Percentiles rank a stretch among this genome's conserved stretches.
These are phyloP conservation scores for Varanus salvator DNA, from an alignment of 2,113 vertebrate species.

Conservation along the genomic window DNA sequence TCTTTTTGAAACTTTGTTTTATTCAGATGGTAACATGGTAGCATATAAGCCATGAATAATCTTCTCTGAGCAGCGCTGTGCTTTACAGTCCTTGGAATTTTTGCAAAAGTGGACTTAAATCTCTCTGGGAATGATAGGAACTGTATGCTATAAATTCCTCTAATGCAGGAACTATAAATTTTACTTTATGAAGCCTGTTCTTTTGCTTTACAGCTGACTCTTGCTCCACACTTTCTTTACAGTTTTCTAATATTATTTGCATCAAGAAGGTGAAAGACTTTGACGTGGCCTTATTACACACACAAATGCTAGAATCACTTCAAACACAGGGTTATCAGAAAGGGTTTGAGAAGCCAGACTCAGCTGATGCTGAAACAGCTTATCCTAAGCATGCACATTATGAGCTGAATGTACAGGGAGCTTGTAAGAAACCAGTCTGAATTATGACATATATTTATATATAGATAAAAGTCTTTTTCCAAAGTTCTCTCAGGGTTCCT, in stretches of 20 bases:
- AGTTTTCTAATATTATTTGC: slow-evolving; percentile 53
- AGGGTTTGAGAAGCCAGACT: neutral
- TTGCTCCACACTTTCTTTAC: slow-evolving; percentile 48
- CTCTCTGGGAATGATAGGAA: slow-evolving; percentile 49
- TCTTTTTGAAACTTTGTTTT: slow-evolving; percentile 19
- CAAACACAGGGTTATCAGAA: slow-evolving; percentile 38
- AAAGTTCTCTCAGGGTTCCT: neutral
- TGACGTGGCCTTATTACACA: slow-evolving; percentile 43
- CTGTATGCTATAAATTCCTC: slow-evolving; percentile 31
- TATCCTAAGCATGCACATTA: slow-evolving; percentile 52
- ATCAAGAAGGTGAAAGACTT: slow-evolving; percentile 44
- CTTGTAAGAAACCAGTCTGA: slow-evolving; percentile 6
- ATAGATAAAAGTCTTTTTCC: neutral
- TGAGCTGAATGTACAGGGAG: slow-evolving; percentile 59
- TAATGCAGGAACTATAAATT: slow-evolving; percentile 47
- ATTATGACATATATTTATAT: neutral
- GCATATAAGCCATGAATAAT: slow-evolving; percentile 19
- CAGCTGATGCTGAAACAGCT: slow-evolving; percentile 42
- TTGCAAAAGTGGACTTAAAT: slow-evolving; percentile 55
- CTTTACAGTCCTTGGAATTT: slow-evolving; percentile 48
- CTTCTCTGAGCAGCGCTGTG: slow-evolving; percentile 6
- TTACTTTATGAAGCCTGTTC: slow-evolving; percentile 46
- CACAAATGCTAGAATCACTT: slow-evolving; percentile 32
- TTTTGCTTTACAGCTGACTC: slow-evolving; percentile 47
- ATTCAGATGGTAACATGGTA: slow-evolving; percentile 14